Base-by-base conservation (phyloP, 2,113 vertebrate species). In the Cromileptes altivelis region DNA sequence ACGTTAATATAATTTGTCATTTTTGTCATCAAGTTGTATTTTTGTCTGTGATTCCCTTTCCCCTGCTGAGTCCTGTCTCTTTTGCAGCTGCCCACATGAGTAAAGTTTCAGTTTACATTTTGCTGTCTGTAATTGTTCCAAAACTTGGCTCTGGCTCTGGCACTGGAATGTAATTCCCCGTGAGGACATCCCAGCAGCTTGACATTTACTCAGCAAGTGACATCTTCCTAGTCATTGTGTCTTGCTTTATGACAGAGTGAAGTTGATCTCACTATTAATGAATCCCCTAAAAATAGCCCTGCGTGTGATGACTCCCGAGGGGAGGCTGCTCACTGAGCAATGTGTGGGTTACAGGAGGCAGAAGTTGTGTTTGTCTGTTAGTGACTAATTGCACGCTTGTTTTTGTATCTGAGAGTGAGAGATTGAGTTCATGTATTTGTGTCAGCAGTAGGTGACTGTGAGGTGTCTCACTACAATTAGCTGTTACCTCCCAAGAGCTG, bases 251-350 rank as follows among this genome's bases (percentile, higher is more conserved):
- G 80, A 58, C 74, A 58, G 69, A 81, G 21, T 60, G 30, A 77
- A 78, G 62, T 45, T 81, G 77, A 69, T 71, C 81, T 62, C 1
- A 72, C 57, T 89, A 76, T 78, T 82, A 86, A 88, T 70, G 62
- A 84, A 61, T 64, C 52, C 64, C 23, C 74, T 74, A 81, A 69
- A 85, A 87, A 88, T 87, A 85, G 23, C 15, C 17, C 49, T 19
- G 58, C 37, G 9, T 71, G 80, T 61, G 72, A 84, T 27, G 69
- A 62, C 55, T 79, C 82, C 73, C 55, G 15, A 50, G 10, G 72
- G 33, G 80, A 85, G 55, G 49, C 69, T 70, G 82, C 49, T 50
- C 14, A 70, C 70, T 0, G 18, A 81, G 78, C 9, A 13, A 30
- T 40, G 70, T 63, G 60, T 65, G 64, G 47, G 50, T 72, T 52